Base-by-base conservation (phyloP, 1,140 invertebrate species). In the Globodera rostochiensis region DNA sequence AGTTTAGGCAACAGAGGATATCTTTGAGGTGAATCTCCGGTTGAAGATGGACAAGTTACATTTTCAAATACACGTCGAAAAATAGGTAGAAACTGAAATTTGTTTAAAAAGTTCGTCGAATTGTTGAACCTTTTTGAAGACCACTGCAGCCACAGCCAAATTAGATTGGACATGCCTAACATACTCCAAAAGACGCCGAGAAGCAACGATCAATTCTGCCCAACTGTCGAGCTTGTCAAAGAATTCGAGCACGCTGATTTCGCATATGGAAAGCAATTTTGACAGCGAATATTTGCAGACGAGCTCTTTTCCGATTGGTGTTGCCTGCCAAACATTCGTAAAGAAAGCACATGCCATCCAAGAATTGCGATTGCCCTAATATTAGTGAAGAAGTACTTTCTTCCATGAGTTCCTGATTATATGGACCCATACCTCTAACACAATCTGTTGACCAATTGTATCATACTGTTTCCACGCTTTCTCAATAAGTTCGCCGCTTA, bases 141-240 rank as follows among this genome's bases (percentile, higher is more conserved):
- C 94, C 9, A 96, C 94, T 85, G 94, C 95, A 15, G 96, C 96
- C 1, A 98, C 96, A 80, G 94, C 94, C 92, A 98, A 98, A 88
- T 96, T 97, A 74, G 94, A 92, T 88, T 98, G 94, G 73, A 98
- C 90, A 80, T 93, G 92, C 74, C 95, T 94, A 74, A 98, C 94
- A 90, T 95, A 95, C 36, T 93, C 92, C 79, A 93, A 92, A 87
- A 98, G 95, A 69, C 95, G 94, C 83, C 93, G 93, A 0, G 94
- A 92, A 89, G 97, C 92, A 84, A 94, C 94, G 0, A 95, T 93
- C 95, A 98, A 97, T 85, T 96, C 95, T 70, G 94, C 93, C 97
- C 97, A 98, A 87, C 94, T 94, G 89, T 95, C 95, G 87, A 96
- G 96, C 91, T 98, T 98, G 71, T 93, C 93, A 90, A 98, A 97